These are phyloP conservation scores for Dicroscelio sp. DNA, from an alignment of 2,888 invertebrate genomes.

Conservation along the genomic window DNA sequence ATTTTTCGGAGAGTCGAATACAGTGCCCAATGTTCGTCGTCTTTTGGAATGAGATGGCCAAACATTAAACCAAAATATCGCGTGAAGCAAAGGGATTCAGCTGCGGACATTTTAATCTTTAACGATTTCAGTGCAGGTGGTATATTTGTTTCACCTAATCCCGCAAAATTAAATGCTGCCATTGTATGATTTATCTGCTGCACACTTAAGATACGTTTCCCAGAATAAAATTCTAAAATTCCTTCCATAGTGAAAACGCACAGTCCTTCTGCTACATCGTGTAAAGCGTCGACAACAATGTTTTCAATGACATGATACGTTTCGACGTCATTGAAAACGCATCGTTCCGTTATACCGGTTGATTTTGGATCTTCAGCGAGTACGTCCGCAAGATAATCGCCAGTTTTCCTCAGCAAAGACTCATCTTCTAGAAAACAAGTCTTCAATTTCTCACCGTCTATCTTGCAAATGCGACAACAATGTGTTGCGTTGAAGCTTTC, in stretches of 20 bases:
- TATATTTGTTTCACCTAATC: conserved; percentile 4
- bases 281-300: background rate
- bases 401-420: background rate
- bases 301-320: conserved; percentile 43
- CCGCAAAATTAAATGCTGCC: conserved; percentile 23
- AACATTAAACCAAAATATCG: conserved; percentile 53
- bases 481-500: conserved; percentile 10
- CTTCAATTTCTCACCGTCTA: background rate
- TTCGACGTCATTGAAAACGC: conserved; percentile 56
- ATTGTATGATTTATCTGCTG: background rate
- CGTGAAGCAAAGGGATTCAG: conserved; percentile 30
- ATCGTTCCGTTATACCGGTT: conserved; percentile 16
- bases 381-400: conserved; percentile 20
- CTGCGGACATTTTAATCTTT: conserved; percentile 43
- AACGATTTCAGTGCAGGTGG: background rate
- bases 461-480: background rate
- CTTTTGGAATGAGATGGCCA: conserved; percentile 31
- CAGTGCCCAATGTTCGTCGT: conserved; percentile 51
- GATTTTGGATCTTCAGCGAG: background rate
- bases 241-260: background rate
- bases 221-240: background rate
- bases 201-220: background rate
- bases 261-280: background rate
- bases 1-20: conserved; percentile 50
- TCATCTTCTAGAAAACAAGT: too few relatives aligned